Conservation (phyloP, 2,888 invertebrate genomes). For the Zygogramma bicolorata region DNA sequence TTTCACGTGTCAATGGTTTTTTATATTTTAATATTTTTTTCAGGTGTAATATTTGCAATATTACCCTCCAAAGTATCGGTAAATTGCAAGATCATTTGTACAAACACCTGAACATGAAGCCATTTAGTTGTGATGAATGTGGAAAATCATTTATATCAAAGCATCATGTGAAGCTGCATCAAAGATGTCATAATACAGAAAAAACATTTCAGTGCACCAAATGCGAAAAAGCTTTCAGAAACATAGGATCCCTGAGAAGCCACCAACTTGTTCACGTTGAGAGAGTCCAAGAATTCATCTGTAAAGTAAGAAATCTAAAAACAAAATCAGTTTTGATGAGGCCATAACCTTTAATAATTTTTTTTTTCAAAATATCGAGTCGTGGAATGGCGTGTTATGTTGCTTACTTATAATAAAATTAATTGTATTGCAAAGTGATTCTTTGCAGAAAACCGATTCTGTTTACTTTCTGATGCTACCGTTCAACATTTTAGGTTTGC, state of each 20-base stretch:
- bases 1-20: no score
- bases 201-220: slow-evolving; percentile 53
- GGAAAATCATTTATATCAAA: slow-evolving; percentile 53
- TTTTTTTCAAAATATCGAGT: no score
- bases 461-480: no score
- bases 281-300: slow-evolving; percentile 53
- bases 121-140: slow-evolving; percentile 55
- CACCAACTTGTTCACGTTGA: slow-evolving; percentile 54
- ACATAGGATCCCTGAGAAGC: slow-evolving; percentile 52
- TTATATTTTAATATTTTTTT: slow-evolving; percentile 19
- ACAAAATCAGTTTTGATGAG: no score
- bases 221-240: slow-evolving; percentile 56
- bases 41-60: slow-evolving; percentile 54
- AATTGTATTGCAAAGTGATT: no score
- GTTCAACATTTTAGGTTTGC: slow-evolving; percentile 51
- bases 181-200: slow-evolving; percentile 53
- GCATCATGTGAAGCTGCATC: slow-evolving; percentile 55
- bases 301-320: slow-evolving; percentile 54
- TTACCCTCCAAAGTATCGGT: slow-evolving; percentile 53
- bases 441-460: no score
- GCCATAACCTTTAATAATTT: no score
- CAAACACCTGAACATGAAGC: slow-evolving; percentile 55
- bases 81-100: slow-evolving; percentile 56
- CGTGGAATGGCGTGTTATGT: no score
- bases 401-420: no score